These are phyloP conservation scores for Rotaria magnacalcarata DNA, from an alignment of 2,888 invertebrate species.

Conservation along the genomic window DNA sequence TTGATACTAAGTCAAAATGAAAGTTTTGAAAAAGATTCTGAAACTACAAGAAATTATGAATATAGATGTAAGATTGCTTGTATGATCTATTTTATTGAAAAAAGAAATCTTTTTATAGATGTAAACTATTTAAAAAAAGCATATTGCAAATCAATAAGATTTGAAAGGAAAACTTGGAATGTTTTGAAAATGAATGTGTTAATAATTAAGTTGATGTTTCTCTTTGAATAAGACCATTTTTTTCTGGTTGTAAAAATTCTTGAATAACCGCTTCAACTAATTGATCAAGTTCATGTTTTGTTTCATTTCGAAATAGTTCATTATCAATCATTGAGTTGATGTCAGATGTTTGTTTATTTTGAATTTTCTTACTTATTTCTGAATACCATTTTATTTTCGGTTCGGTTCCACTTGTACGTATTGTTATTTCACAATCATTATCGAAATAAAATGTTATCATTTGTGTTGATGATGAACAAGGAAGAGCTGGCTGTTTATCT, in stretches of 20 bases:
- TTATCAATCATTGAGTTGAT: no score
- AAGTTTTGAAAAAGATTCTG: no score
- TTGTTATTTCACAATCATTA: constrained; percentile 77
- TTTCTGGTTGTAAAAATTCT: constrained; percentile 41
- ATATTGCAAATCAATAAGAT: no score
- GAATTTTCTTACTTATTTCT: constrained; percentile 57
- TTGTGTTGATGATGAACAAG: constrained; percentile 64
- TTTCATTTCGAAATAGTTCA: constrained; percentile 15
- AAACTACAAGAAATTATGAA: no score
- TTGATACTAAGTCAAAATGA: no score
- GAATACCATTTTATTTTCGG: constrained; percentile 98
- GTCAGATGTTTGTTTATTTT: not conserved
- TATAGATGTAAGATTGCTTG: no score
- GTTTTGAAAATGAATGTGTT: no score
- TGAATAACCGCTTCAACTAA: constrained; percentile 32
- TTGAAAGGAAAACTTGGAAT: no score
- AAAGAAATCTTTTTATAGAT: no score
- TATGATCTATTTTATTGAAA: no score
- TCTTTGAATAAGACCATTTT: constrained; percentile 37
- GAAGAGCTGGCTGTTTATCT: constrained; percentile 52
- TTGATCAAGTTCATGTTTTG: constrained; percentile 37
- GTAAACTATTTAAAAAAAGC: no score
- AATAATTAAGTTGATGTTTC: not conserved
- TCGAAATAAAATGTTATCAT: constrained; percentile 91
- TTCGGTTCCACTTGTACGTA: constrained; percentile 94